phyloP scores from a whole-genome alignment of 2,113 vertebrate genomes.

The Scolopax mira region DNA sequence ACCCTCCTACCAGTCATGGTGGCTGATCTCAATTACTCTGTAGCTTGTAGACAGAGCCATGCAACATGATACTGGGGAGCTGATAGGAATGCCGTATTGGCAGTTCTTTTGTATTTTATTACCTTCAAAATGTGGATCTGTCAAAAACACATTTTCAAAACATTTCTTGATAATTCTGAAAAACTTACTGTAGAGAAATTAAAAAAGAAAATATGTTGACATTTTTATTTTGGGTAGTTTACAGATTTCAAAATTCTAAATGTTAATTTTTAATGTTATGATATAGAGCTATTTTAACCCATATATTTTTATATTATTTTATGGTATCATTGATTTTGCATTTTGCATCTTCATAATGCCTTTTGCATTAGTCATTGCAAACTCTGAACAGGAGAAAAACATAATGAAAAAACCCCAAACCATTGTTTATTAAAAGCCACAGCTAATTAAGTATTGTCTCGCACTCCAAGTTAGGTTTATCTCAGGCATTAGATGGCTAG shows the following conservation, averaged over 20 bases:
- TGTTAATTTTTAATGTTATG: not conserved
- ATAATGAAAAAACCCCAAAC: not conserved
- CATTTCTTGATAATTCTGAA: not conserved
- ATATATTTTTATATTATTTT: not conserved
- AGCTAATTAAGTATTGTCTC: not conserved
- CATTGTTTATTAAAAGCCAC: not conserved
- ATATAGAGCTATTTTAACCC: not conserved
- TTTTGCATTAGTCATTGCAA: not conserved
- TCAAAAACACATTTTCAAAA: not conserved
- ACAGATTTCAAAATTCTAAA: not conserved
- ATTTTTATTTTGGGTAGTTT: not conserved
- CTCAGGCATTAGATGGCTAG: not conserved
- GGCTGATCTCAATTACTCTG: not conserved
- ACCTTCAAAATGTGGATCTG: not conserved
- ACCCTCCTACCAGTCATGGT: not conserved
- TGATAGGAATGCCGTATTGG: not conserved
- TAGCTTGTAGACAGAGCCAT: not conserved
- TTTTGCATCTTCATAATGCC: not conserved
- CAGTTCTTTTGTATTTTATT: not conserved
- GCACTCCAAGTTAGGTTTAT: not conserved
- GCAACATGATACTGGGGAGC: not conserved
- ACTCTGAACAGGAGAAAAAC: not conserved
- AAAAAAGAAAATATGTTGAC: not conserved
- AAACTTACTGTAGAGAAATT: not conserved
- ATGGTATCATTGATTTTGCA: not conserved